phyloP scores from a whole-genome alignment of 2,113 vertebrate genomes.

The Malurus elegans region DNA sequence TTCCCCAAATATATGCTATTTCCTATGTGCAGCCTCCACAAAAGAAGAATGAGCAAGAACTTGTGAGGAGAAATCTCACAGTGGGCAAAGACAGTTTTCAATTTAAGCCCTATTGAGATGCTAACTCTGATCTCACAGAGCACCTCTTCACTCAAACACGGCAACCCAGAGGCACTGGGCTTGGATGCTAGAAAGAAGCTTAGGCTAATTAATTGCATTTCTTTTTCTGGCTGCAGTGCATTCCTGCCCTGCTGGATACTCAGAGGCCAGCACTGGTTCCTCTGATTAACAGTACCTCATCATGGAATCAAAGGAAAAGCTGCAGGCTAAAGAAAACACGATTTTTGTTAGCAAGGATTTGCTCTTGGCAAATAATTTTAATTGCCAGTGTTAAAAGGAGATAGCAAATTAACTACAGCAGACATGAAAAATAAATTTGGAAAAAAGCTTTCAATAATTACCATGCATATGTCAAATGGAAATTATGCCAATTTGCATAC shows the following conservation, averaged over 20 bases:
- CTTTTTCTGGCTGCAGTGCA: constrained; percentile 22
- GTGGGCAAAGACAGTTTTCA: not conserved
- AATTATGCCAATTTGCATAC: constrained; percentile 35
- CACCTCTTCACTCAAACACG: not conserved
- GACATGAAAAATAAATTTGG: constrained; percentile 23
- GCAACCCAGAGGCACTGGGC: not conserved
- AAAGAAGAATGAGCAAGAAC: not conserved
- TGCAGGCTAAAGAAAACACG: constrained; percentile 35
- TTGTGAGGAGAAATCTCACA: not conserved
- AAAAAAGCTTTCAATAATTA: constrained; percentile 35
- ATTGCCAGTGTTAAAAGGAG: constrained; percentile 36
- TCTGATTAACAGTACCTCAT: constrained; percentile 34
- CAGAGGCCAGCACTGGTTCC: not conserved
- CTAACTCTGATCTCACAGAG: not conserved
- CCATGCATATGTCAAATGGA: constrained; percentile 50
- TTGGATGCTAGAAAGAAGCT: constrained; percentile 10
- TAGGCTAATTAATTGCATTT: constrained; percentile 39
- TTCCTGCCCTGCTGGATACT: constrained; percentile 38
- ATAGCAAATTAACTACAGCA: constrained; percentile 44
- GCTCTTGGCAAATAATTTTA: constrained; percentile 40
- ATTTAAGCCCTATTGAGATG: not conserved
- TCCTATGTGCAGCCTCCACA: not conserved
- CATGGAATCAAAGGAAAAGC: constrained; percentile 48
- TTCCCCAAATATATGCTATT: not conserved
- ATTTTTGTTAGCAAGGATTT: constrained; percentile 37